phyloP scores from a whole-genome alignment of 2,797 vertebrate genomes.

The Neopelma chrysocephalum region DNA sequence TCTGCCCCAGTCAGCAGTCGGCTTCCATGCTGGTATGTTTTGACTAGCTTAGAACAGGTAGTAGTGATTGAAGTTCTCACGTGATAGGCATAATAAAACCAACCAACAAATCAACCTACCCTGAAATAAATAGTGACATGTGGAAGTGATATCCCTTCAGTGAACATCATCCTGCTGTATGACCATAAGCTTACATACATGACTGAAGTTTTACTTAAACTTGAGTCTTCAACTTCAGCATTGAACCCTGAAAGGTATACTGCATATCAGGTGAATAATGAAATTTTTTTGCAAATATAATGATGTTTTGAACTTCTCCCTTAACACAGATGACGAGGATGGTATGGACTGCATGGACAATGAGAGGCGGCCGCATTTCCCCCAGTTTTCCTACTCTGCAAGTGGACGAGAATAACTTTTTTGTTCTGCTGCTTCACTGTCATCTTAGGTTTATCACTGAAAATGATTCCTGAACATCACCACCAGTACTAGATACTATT shows the following conservation, averaged over 20 bases:
- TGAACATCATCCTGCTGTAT: background rate
- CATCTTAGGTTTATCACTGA: slow-evolving; percentile 79
- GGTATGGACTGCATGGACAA: slow-evolving; percentile 97
- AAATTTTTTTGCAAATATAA: background rate
- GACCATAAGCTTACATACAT: background rate
- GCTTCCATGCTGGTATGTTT: background rate
- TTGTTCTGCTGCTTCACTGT: slow-evolving; percentile 76
- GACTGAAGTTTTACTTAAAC: background rate
- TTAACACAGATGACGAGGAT: slow-evolving; percentile 89
- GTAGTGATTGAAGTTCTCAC: background rate
- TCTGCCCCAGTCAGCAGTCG: rapidly evolving
- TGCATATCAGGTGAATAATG: background rate
- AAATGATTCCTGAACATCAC: slow-evolving; percentile 80
- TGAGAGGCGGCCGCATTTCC: slow-evolving; percentile 95
- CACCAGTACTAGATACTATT: slow-evolving; percentile 71
- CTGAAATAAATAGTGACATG: background rate
- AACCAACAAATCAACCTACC: background rate
- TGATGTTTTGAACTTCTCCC: slow-evolving; percentile 21
- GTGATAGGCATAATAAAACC: background rate
- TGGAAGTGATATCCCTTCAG: background rate
- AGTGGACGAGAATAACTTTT: slow-evolving; percentile 91
- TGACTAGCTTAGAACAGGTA: background rate
- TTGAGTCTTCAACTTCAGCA: background rate
- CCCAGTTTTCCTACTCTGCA: slow-evolving; percentile 98
- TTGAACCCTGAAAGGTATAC: background rate